Base-by-base conservation (phyloP, 1,140 invertebrate species). In the Papilio glaucus region DNA sequence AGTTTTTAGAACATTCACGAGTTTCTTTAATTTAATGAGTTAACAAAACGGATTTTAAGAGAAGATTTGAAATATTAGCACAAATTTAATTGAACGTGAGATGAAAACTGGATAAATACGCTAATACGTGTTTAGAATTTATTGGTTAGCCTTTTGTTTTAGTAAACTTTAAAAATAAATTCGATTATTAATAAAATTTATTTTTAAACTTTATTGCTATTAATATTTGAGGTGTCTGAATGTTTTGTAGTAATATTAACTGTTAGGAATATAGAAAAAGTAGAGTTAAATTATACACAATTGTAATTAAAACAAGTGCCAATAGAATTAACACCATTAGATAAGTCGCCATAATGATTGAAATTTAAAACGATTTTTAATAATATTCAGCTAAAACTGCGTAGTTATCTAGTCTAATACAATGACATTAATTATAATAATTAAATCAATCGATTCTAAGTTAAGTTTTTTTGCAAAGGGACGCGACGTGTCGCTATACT, bases 301-400 rank as follows among this genome's bases (percentile, higher is more conserved):
- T 69, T 45, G 37, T 41, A 45, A 49, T 62, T 37, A 62, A n/a
- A 80, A 76, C 75, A 82, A 82, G 83, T 85, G 83, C 83, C 83
- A 85, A 85, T 82, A 81, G 76, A 68, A 45, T 78, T 76, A 72
- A 83, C 78, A 85, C 79, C 81, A 85, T 67, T 79, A 78, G 74
- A 63, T 67, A 76, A 69, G 26, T 29, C 53, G 26, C 29, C 6
- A 6, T 33, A 33, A 33, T 33, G 29, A 33, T 33, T 3, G 2
- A 33, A 33, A 33, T 33, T 33, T 2, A 33, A 3, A 33, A 33
- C 2, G 29, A 33, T 33, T 33, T 33, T 33, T 33, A 33, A 33
- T 33, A 33, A 33, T 33, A 33, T 33, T 33, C 2, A 33, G 29
- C 29, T 33, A 33, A 33, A 33, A 33, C 2, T 33, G 29, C 6